These are phyloP conservation scores for Miichthys miiuy DNA, from an alignment of 2,797 vertebrate species.

Conservation along the genomic window DNA sequence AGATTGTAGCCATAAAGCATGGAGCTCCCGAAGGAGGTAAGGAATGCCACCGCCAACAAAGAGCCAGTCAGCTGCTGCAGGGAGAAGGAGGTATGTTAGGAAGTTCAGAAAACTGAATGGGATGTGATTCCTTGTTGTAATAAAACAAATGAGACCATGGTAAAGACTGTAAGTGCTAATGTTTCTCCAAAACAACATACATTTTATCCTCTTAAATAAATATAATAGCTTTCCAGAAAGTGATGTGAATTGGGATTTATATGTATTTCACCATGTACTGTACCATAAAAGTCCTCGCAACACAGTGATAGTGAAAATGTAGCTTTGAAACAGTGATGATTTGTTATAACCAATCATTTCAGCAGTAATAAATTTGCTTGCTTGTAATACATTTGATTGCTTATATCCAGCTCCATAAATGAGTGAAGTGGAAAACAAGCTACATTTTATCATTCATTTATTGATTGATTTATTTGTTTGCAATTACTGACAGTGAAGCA, in stretches of 20 bases:
- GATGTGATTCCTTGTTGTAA: not conserved
- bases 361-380: not conserved
- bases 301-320: not conserved
- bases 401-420: no score
- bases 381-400: no score
- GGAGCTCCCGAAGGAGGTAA: constrained; percentile 93
- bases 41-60: constrained; percentile 88
- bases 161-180: not conserved
- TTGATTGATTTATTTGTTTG: no score
- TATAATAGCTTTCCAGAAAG: not conserved
- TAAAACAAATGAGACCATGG: not conserved
- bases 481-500: no score
- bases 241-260: no score
- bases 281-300: not conserved
- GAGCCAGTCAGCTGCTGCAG: constrained; percentile 88
- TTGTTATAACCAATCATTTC: not conserved
- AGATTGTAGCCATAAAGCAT: constrained; percentile 95
- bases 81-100: not conserved
- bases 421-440: no score
- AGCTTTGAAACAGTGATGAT: not conserved
- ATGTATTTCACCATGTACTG: not conserved
- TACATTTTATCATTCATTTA: no score
- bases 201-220: not conserved
- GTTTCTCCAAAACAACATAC: not conserved
- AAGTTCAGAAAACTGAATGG: constrained; percentile 1